phyloP scores from a whole-genome alignment of 1,140 invertebrate species.

The Laodelphax striatellus region DNA sequence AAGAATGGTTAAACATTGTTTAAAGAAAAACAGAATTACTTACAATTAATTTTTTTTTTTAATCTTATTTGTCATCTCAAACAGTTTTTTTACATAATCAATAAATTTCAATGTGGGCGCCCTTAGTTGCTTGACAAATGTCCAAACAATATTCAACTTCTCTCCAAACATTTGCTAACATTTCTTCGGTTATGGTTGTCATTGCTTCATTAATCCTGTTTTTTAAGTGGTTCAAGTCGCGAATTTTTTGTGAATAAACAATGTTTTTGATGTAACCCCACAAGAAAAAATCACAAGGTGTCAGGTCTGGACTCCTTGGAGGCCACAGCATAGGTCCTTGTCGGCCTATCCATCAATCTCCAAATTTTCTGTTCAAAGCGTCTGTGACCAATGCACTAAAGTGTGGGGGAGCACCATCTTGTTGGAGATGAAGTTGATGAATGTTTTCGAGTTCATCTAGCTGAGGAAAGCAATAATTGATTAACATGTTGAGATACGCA shows the following conservation, averaged over 20 bases:
- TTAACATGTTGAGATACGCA: not conserved
- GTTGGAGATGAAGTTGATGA: not conserved
- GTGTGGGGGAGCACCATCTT: conserved; percentile 1
- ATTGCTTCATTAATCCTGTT: conserved; percentile 2
- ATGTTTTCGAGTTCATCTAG: not conserved
- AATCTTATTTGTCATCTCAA: not conserved
- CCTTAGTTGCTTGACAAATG: not conserved
- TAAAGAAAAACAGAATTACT: not conserved
- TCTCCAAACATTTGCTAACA: not conserved
- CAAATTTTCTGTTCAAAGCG: not conserved
- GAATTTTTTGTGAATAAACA: not conserved
- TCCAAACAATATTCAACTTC: not conserved
- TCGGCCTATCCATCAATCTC: not conserved
- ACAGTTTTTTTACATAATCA: not conserved
- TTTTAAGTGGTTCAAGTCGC: not conserved
- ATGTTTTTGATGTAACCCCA: not conserved
- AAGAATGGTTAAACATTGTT: not conserved
- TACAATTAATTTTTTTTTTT: conserved; percentile 1
- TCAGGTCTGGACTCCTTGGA: conserved; percentile 3
- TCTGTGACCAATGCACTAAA: not conserved
- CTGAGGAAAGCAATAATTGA: not conserved
- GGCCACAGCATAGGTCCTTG: not conserved
- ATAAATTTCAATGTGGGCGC: not conserved
- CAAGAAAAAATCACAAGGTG: conserved; percentile 2
- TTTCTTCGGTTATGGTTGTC: conserved; percentile 1